Percentiles rank a stretch among this genome's conserved stretches.
Evolutionary conservation across 1,140 invertebrate genomes (phyloP).

Genomic region (Zaprionus davidi): DNA sequence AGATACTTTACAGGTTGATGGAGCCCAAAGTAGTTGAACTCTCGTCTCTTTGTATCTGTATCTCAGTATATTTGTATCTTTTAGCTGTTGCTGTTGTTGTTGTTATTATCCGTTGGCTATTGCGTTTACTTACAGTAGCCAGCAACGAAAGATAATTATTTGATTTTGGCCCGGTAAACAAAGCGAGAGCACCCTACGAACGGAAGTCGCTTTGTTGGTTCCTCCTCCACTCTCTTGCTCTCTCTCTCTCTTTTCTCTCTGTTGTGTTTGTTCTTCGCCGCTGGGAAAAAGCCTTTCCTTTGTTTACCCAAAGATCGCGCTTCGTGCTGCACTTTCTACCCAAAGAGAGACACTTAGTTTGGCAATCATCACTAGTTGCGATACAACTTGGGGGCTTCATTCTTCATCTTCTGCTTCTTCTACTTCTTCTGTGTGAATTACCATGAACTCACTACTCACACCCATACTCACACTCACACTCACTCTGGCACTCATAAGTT

Average conservation of each 20-base stretch:
- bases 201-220: constrained; percentile 53
- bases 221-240: background rate
- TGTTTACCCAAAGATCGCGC: constrained; percentile 8
- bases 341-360: constrained; percentile 16
- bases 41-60: constrained; percentile 14
- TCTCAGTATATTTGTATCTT: background rate
- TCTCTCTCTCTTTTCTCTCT: background rate
- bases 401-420: constrained; percentile 1
- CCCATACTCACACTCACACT: constrained; percentile 8
- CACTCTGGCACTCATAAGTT: constrained; percentile 3
- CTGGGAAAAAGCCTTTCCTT: constrained; percentile 33
- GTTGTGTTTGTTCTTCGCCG: constrained; percentile 52
- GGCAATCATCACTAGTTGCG: constrained; percentile 8
- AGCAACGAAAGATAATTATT: constrained; percentile 28
- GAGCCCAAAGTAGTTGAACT: constrained; percentile 25
- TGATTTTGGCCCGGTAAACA: constrained; percentile 27
- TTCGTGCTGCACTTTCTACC: constrained; percentile 25
- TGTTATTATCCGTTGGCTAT: constrained; percentile 6
- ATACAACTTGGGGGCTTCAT: constrained; percentile 2
- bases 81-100: background rate
- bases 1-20: constrained; percentile 32
- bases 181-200: constrained; percentile 23
- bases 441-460: constrained; percentile 22
- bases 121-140: constrained; percentile 37
- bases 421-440: constrained; percentile 23